Evolutionary conservation across 2,113 vertebrate species (phyloP).

Genomic region (Ceuthmochares aereus): DNA sequence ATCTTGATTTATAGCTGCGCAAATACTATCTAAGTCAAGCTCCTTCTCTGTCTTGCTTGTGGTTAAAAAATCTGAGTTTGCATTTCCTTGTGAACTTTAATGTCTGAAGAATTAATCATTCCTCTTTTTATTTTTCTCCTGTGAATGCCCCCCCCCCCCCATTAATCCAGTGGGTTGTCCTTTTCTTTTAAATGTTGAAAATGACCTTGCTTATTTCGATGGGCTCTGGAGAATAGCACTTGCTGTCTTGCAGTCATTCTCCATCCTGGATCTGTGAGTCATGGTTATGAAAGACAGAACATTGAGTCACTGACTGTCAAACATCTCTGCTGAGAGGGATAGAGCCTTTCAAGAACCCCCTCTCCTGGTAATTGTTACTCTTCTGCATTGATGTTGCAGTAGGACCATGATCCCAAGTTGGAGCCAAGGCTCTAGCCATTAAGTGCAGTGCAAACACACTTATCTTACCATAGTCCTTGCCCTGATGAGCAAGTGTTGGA

Average conservation of each 20-base stretch:
- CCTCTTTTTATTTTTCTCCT: not conserved
- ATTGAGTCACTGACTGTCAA: slow-evolving; percentile 56
- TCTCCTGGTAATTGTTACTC: slow-evolving; percentile 30
- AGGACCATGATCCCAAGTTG: not conserved
- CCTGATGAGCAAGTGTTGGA: not conserved
- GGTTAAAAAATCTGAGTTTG: not conserved
- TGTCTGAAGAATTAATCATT: slow-evolving; percentile 10
- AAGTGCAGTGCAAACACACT: not conserved
- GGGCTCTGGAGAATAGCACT: slow-evolving; percentile 51
- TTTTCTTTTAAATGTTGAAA: slow-evolving; percentile 24
- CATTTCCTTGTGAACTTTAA: not conserved
- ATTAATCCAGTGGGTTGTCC: not conserved
- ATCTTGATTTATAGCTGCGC: slow-evolving; percentile 37
- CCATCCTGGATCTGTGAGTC: slow-evolving; percentile 56
- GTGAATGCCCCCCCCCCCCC: not conserved
- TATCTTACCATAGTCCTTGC: not conserved
- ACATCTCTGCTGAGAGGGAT: slow-evolving; percentile 25
- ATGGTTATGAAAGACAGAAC: slow-evolving; percentile 57
- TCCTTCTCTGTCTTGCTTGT: slow-evolving; percentile 7
- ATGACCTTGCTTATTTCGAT: slow-evolving; percentile 66
- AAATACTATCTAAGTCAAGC: slow-evolving; percentile 39
- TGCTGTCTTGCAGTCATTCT: slow-evolving; percentile 4
- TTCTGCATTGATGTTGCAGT: not conserved
- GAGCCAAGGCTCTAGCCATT: not conserved
- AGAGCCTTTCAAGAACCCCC: slow-evolving; percentile 19